phyloP scores from a whole-genome alignment of 2,113 vertebrate genomes.

The Rhabdomys dilectus region DNA sequence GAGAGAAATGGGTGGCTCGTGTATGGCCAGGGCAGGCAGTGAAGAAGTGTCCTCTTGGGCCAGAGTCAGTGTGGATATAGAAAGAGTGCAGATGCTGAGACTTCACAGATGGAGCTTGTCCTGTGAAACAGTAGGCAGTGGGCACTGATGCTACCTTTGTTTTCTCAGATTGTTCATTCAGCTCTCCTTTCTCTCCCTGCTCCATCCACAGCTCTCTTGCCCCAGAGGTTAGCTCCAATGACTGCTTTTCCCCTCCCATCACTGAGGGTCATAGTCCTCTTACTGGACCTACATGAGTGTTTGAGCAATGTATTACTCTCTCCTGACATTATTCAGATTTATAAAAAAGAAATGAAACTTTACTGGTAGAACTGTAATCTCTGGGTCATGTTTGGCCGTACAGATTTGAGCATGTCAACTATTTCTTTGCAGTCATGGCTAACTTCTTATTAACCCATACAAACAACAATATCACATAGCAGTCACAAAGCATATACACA shows the following conservation, averaged over 20 bases:
- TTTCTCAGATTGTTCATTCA: background rate
- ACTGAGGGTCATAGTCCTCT: background rate
- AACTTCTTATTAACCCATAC: background rate
- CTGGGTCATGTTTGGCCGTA: background rate
- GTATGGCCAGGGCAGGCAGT: background rate
- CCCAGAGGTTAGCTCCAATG: background rate
- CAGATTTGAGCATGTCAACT: background rate
- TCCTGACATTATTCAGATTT: slow-evolving; percentile 26
- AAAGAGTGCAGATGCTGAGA: background rate
- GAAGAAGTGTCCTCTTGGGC: background rate
- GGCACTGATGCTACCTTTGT: background rate
- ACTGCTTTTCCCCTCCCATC: background rate
- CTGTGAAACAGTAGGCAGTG: background rate
- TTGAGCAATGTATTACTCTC: background rate
- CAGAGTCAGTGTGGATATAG: background rate
- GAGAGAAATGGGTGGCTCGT: background rate
- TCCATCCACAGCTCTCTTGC: background rate
- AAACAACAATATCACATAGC: background rate
- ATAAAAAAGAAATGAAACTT: slow-evolving; percentile 2
- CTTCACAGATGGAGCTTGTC: background rate
- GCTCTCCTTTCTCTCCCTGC: background rate
- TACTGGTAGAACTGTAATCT: background rate
- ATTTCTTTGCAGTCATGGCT: background rate
- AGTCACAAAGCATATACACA: background rate
- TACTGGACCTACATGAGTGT: background rate